A percentile compares a stretch with the other conserved stretches of the same genome.
These are phyloP conservation scores for Bufotes viridis DNA, from an alignment of 2,797 vertebrate genomes.

Conservation along the genomic window DNA sequence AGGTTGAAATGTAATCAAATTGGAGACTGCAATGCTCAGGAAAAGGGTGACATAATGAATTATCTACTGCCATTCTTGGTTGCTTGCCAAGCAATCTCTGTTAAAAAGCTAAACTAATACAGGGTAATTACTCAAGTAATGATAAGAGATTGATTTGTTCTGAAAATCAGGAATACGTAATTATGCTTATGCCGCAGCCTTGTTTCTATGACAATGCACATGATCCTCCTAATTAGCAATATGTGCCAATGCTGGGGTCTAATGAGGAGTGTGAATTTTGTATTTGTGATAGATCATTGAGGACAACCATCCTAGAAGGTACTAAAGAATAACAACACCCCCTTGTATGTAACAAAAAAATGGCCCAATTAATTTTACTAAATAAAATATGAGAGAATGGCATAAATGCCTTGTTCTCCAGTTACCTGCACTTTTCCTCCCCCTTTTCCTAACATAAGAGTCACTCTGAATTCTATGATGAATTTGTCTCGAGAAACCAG, in stretches of 20 bases:
- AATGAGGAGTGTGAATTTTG: conserved; percentile 5
- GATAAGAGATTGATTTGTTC: conserved; percentile 68
- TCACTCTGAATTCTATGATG: too few relatives aligned
- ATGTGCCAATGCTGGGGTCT: conserved; percentile 62
- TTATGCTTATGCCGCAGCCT: conserved; percentile 65
- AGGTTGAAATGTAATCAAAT: background rate
- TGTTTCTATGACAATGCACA: conserved; percentile 69
- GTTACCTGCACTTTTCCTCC: too few relatives aligned
- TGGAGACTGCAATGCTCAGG: conserved; percentile 34
- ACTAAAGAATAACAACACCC: background rate
- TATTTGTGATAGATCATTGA: background rate
- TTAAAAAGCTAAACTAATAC: conserved; percentile 58
- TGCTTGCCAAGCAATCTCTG: conserved; percentile 65
- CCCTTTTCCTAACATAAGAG: too few relatives aligned
- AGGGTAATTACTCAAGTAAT: conserved; percentile 69
- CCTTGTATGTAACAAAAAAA: background rate
- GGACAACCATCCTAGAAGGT: background rate
- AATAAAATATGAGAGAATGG: background rate
- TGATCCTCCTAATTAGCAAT: conserved; percentile 69
- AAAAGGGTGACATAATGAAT: conserved; percentile 46
- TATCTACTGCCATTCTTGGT: conserved; percentile 62
- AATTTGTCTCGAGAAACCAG: too few relatives aligned
- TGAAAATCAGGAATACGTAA: conserved; percentile 69
- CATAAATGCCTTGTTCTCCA: background rate
- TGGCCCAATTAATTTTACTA: background rate